These are phyloP conservation scores for Olivierus martensii DNA, from an alignment of 1,140 invertebrate genomes.

Conservation along the genomic window DNA sequence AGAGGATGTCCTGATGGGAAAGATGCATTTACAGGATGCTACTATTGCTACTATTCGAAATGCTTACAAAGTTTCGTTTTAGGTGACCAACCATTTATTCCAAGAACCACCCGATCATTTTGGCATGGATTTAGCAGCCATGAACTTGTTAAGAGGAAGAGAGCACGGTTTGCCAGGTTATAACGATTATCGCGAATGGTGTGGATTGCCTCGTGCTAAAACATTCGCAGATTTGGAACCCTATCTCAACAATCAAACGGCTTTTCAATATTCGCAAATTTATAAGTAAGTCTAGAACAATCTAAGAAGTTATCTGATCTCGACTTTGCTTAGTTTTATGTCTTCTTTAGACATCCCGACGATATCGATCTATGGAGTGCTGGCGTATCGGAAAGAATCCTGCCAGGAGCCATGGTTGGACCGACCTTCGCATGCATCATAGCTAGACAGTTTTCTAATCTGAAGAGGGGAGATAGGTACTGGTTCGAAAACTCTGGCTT, in stretches of 20 bases:
- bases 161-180: constrained; percentile 79
- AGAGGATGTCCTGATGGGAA: background rate
- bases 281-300: constrained; percentile 22
- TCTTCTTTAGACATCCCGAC: constrained; percentile 15
- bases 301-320: no score
- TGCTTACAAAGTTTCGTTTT: background rate
- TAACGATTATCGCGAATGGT: constrained; percentile 54
- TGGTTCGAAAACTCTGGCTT: constrained; percentile 27
- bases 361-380: constrained; percentile 37
- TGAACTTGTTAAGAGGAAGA: constrained; percentile 73
- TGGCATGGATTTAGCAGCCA: constrained; percentile 65
- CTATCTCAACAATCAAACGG: constrained; percentile 21
- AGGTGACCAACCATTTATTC: background rate
- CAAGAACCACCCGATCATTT: constrained; percentile 31
- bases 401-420: constrained; percentile 77
- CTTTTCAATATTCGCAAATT: constrained; percentile 19
- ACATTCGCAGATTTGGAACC: constrained; percentile 24
- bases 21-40: background rate
- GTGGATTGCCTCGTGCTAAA: constrained; percentile 33
- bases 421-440: constrained; percentile 56
- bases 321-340: no score
- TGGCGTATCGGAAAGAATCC: constrained; percentile 67
- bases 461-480: constrained; percentile 51
- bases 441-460: constrained; percentile 37
- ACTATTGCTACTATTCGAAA: background rate